Evolutionary conservation across 2,113 vertebrate species (phyloP), one percentile per base, ranked within the genome.

Genomic region (Bufo bufo): DNA sequence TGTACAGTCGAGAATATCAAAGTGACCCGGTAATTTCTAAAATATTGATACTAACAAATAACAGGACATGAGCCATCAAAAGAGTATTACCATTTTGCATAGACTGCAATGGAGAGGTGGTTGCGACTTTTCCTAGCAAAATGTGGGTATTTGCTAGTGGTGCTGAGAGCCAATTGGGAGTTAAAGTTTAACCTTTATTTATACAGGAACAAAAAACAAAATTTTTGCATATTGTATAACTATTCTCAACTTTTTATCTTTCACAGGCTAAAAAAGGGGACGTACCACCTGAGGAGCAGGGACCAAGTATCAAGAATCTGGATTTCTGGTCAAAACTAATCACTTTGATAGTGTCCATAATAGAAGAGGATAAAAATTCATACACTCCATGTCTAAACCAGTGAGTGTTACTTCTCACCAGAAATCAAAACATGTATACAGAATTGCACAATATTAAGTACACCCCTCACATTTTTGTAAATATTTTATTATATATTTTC

Each of bases 321-420:
- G 98, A 99, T 92, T 99, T 99, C 91, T 99, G 98, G 98, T 99
- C 98, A 89, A 99, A 99, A 92, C 96, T 99, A 86, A 99, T 99
- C 92, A 99, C 98, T 6, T 95, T 99, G 81, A 99, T 99, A 1
- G 98, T 99, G 84, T 99, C 98, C 87, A 99, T 99, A 88, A 99
- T 99, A 0, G 98, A 99, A 91, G 98, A 99, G 89, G 98, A 99
- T 93, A 99, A 98, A 93, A 99, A 99, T 81, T 99, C 98, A 3
- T 99, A 99, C 90, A 99, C 98, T 0, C 98, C 97, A 77, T 99
- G 98, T 93, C 95, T 99, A 90, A 99, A 99, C 93, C 98, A 99
- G 98, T 99, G 93, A 94, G 98, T 94, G n/a, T n/a, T 69, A 33
- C n/a, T 33, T 66, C 65, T 11, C 3, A 7, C 20, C 9, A n/a